phyloP scores from a whole-genome alignment of 2,888 invertebrate genomes.

The Drosophila yooni region DNA sequence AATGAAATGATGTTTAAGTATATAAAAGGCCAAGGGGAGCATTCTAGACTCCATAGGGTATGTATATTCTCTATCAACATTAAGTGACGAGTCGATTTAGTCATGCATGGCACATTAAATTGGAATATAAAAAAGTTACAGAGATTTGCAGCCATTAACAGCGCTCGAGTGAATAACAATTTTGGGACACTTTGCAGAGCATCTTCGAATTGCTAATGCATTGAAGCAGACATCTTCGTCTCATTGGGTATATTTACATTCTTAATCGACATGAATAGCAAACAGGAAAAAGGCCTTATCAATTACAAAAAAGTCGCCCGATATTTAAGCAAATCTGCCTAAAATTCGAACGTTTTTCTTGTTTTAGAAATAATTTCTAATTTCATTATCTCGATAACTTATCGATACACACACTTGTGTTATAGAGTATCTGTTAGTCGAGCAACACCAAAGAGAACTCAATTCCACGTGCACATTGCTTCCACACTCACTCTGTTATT shows the following conservation, averaged over 20 bases:
- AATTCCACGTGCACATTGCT: conserved; percentile 6
- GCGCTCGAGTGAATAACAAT: conserved; percentile 67
- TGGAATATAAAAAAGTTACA: not conserved
- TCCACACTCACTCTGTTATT: not conserved
- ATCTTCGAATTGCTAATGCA: not conserved
- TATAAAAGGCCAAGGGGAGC: not conserved
- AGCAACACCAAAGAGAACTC: not conserved
- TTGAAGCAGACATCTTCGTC: not conserved
- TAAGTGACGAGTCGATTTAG: not conserved
- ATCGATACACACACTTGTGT: not conserved
- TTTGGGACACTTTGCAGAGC: conserved; percentile 1
- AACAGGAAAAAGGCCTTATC: not conserved
- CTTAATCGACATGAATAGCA: not conserved
- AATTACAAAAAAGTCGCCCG: no score
- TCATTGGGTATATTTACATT: no score
- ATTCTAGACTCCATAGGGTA: not conserved
- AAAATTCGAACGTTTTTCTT: no score
- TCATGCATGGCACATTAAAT: not conserved
- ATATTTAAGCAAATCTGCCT: no score
- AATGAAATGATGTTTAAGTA: no score
- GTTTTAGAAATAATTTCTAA: not conserved
- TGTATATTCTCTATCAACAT: not conserved
- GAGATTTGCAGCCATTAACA: conserved; percentile 53
- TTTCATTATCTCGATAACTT: not conserved
- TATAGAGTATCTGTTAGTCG: not conserved